These are phyloP conservation scores for Nomada flava DNA, from an alignment of 2,888 invertebrate species.

Conservation along the genomic window DNA sequence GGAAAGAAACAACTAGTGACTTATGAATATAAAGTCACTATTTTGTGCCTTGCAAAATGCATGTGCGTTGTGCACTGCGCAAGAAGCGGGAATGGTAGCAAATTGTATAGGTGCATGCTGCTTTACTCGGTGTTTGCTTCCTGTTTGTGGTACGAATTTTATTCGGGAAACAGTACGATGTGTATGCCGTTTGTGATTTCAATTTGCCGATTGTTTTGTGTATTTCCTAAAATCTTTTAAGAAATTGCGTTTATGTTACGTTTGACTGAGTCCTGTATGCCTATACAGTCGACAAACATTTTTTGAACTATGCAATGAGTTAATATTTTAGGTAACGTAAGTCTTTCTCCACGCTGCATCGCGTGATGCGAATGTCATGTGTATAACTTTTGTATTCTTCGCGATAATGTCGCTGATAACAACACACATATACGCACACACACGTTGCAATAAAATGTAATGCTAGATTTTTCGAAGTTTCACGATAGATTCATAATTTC, in stretches of 20 bases:
- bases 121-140: conserved; percentile 39
- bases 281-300: conserved; percentile 30
- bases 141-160: conserved; percentile 48
- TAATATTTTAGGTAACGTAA: conserved; percentile 63
- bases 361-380: neutral
- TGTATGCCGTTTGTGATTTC: conserved; percentile 23
- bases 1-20: conserved; percentile 19
- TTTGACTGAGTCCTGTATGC: conserved; percentile 26
- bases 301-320: conserved; percentile 54
- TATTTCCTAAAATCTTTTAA: conserved; percentile 33
- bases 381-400: neutral
- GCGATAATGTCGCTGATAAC: neutral
- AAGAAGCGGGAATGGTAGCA: conserved; percentile 43
- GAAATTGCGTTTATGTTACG: conserved; percentile 28
- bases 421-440: neutral
- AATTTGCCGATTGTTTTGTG: conserved; percentile 32
- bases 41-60: conserved; percentile 4
- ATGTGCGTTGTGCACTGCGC: conserved; percentile 37
- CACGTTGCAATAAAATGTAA: neutral
- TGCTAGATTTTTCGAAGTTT: conserved; percentile 2
- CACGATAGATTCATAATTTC: neutral
- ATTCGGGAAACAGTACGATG: conserved; percentile 20
- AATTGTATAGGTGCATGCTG: conserved; percentile 34
- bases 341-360: conserved; percentile 7
- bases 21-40: conserved; percentile 16